A percentile compares a stretch with the other conserved stretches of the same genome.
phyloP scores from a whole-genome alignment of 1,140 invertebrate genomes.

The Drosophila elegans region DNA sequence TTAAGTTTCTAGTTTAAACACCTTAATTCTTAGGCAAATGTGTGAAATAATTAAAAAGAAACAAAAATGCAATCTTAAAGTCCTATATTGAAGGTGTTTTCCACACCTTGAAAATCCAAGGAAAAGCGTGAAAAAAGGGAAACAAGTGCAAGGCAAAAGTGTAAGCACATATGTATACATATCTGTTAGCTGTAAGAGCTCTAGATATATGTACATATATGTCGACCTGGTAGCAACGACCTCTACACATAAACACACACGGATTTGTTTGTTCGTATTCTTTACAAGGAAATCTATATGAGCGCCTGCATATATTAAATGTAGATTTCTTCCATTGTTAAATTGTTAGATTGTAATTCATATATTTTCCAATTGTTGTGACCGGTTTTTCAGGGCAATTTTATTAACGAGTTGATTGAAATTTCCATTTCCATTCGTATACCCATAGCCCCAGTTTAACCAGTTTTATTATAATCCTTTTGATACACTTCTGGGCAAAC shows the following conservation, averaged over 20 bases:
- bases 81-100: constrained; percentile 16
- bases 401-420: constrained; percentile 68
- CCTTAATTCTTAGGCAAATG: background rate
- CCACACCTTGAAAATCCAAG: constrained; percentile 52
- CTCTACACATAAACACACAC: constrained; percentile 25
- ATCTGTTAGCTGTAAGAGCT: background rate
- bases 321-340: constrained; percentile 10
- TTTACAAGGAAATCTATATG: constrained; percentile 4
- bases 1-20: too few species aligned
- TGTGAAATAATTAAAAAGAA: background rate
- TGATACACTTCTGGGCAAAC: background rate
- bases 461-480: constrained; percentile 32
- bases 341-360: constrained; percentile 13
- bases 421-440: constrained; percentile 38
- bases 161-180: constrained; percentile 45
- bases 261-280: background rate
- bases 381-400: constrained; percentile 38
- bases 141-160: constrained; percentile 76
- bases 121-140: constrained; percentile 41
- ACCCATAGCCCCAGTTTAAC: constrained; percentile 35
- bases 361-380: constrained; percentile 3
- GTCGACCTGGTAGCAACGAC: constrained; percentile 52
- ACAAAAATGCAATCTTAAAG: constrained; percentile 12
- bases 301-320: constrained; percentile 3
- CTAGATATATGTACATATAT: background rate